Evolutionary conservation across 2,888 invertebrate species (phyloP).

Genomic region (Lasioglossum villosulum): DNA sequence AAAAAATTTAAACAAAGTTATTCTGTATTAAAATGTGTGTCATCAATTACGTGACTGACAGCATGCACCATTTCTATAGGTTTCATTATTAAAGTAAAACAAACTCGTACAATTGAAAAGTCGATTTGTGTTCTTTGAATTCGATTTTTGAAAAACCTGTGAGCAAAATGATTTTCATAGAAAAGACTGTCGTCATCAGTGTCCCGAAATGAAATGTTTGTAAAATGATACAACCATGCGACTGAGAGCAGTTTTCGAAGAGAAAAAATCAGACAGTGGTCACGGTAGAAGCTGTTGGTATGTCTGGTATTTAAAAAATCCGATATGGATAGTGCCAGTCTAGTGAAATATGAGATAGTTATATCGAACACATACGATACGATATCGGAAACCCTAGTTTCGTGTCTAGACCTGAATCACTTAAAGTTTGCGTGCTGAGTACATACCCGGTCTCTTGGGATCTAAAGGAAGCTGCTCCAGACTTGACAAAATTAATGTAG

Average conservation of each 20-base stretch:
- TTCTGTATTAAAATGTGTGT: neutral
- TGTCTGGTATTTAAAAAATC: neutral
- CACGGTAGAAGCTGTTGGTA: neutral
- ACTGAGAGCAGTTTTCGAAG: neutral
- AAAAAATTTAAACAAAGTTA: too few relatives aligned
- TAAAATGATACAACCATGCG: neutral
- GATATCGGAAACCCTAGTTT: constrained; percentile 15
- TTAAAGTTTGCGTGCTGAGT: constrained; percentile 6
- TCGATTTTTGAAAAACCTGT: neutral
- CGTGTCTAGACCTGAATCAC: constrained; percentile 12
- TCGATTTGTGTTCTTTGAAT: neutral
- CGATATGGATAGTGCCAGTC: neutral
- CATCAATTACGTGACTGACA: neutral
- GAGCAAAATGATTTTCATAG: neutral
- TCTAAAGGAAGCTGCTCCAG: neutral
- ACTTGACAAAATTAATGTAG: constrained; percentile 13
- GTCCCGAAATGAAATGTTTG: neutral
- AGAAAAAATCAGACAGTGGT: neutral
- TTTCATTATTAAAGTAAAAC: neutral
- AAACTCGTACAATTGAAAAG: neutral
- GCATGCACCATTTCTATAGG: too few relatives aligned
- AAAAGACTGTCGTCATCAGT: neutral
- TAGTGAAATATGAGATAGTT: neutral
- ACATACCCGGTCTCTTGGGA: neutral
- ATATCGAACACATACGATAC: neutral